Evolutionary conservation across 2,113 vertebrate genomes (phyloP).

Genomic region (Barnardius zonarius): DNA sequence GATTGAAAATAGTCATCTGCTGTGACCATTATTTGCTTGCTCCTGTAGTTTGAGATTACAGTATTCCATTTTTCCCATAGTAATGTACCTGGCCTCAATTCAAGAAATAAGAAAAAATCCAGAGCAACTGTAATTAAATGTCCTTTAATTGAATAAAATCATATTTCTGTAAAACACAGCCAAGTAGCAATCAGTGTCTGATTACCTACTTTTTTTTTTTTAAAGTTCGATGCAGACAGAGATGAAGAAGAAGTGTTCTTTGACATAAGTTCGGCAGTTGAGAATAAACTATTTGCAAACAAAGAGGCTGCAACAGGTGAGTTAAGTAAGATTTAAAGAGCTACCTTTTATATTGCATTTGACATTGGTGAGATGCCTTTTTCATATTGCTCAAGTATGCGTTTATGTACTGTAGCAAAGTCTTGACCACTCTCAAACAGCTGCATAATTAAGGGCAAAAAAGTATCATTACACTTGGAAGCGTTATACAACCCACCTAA

Average conservation of each 20-base stretch:
- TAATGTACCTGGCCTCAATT: not conserved
- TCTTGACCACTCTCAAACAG: not conserved
- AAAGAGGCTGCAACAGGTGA: slow-evolving; percentile 86
- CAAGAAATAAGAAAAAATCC: not conserved
- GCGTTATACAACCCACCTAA: not conserved
- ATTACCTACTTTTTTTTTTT: not conserved
- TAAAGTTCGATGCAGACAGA: slow-evolving; percentile 91
- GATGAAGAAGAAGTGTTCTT: slow-evolving; percentile 94
- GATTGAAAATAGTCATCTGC: not conserved
- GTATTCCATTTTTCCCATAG: not conserved
- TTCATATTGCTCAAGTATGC: not conserved
- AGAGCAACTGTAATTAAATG: not conserved
- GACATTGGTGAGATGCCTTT: not conserved
- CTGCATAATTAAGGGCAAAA: not conserved
- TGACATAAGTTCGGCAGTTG: slow-evolving; percentile 90
- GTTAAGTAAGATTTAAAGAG: slow-evolving; percentile 11
- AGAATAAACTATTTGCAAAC: slow-evolving; percentile 91
- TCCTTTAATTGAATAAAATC: not conserved
- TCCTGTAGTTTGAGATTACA: not conserved
- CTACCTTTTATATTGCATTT: not conserved
- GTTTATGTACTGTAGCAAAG: not conserved
- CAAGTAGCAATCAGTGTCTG: not conserved
- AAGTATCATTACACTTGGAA: not conserved
- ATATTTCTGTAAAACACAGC: not conserved
- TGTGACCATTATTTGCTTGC: not conserved